Base-by-base conservation (phyloP, 2,888 invertebrate genomes). In the Acronicta leporina region DNA sequence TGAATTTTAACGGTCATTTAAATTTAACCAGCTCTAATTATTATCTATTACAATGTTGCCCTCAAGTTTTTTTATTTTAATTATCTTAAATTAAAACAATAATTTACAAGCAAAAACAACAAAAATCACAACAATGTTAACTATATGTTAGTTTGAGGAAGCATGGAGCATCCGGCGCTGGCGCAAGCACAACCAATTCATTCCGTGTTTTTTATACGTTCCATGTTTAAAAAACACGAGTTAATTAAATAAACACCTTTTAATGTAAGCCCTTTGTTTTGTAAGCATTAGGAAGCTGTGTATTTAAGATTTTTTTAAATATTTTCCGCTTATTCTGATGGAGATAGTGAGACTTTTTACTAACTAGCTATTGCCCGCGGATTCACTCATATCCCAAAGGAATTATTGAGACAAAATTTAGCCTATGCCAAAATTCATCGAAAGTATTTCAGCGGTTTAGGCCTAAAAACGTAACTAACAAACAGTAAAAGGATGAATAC, bases 191-290 rank as follows among this genome's bases (percentile, higher is more conserved):
- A 70, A 54, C 44, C 55, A 68, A 53, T 56, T 68, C 55, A 74
- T 82, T 83, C 84, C 83, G 84, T 49, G 62, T 80, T 66, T 56
- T 72, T 71, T 64, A n/a, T 38, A 52, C 42, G 41, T 27, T 53
- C 35, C 11, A 35, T 45, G 25, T 45, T 38, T 40, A 30, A 45
- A 62, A 43, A 66, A 62, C 60, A 48, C 54, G 63, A 68, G 62
- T 61, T 68, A 66, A 67, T 76, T 68, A 68, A 61, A 65, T 50
- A 69, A 56, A 68, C 60, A 47, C 45, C 52, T 69, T 49, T 51
- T 52, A 56, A 41, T 46, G 46, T 46, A 15, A 55, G 76, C 82
- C 81, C 82, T 84, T 84, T 81, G 81, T 83, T 64, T 66, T 11
- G 25, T 25, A 35, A 49, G 33, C 59, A 54, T 65, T 68, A 75